phyloP scores from a whole-genome alignment of 2,113 vertebrate genomes.

The Podarcis muralis region DNA sequence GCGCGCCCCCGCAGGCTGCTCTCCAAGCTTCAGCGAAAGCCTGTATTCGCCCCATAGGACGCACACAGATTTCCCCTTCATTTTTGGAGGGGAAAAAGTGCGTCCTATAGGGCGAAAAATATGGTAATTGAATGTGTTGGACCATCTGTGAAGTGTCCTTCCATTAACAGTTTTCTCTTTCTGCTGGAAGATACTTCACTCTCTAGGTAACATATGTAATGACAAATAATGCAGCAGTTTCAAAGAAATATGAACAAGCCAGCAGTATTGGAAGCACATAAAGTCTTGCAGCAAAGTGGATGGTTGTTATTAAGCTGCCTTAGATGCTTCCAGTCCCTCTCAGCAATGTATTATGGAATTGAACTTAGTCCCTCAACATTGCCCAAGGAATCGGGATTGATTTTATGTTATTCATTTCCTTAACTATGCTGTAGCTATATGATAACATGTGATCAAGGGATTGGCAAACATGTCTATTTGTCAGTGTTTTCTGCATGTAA shows the following conservation, averaged over 20 bases:
- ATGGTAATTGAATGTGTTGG: neutral
- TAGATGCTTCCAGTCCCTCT: neutral
- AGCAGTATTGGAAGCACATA: neutral
- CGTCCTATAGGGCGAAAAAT: too few relatives aligned
- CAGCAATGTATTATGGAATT: neutral
- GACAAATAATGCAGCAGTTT: neutral
- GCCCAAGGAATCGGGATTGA: neutral
- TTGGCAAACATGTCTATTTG: neutral
- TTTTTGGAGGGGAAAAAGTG: too few relatives aligned
- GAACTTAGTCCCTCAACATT: neutral
- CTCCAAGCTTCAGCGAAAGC: too few relatives aligned
- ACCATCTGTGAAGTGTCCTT: neutral
- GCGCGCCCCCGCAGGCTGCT: too few relatives aligned
- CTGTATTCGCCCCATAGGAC: too few relatives aligned
- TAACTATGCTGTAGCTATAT: neutral
- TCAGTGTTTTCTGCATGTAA: neutral
- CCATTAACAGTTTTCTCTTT: neutral
- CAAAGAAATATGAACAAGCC: neutral
- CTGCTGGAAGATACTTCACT: neutral
- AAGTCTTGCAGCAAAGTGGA: neutral
- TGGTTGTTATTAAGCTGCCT: neutral
- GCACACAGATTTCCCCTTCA: too few relatives aligned
- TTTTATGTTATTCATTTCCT: neutral
- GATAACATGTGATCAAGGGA: neutral
- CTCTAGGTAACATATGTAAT: neutral